Evolutionary conservation across 2,888 invertebrate species (phyloP).

Genomic region (Drosophila anomelani): DNA sequence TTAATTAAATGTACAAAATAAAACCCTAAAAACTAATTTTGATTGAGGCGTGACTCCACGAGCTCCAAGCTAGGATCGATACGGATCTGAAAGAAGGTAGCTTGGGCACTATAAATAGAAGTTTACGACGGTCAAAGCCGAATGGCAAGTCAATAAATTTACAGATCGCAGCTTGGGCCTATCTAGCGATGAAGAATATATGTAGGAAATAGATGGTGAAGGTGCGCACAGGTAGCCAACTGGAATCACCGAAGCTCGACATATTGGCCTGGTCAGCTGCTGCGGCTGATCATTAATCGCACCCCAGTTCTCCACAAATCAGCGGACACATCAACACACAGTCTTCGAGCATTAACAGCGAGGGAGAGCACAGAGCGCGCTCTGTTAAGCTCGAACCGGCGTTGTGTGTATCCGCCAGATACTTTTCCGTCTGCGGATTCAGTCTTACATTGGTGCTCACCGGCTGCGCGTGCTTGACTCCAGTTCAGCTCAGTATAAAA

Average conservation of each 20-base stretch:
- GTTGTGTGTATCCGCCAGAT: slow-evolving; percentile 48
- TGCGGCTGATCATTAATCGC: slow-evolving; percentile 67
- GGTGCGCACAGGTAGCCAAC: slow-evolving; percentile 21
- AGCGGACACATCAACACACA: slow-evolving; percentile 69
- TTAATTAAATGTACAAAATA: slow-evolving; percentile 35
- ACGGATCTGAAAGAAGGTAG: slow-evolving; percentile 17
- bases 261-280: slow-evolving; percentile 55
- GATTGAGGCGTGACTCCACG: slow-evolving; percentile 34
- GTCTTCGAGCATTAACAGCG: slow-evolving; percentile 39
- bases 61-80: slow-evolving; percentile 9
- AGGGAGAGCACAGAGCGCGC: slow-evolving; percentile 9
- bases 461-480: slow-evolving; percentile 56
- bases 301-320: slow-evolving; percentile 62
- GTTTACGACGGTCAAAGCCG: slow-evolving; percentile 41
- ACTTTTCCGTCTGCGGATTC: slow-evolving; percentile 53
- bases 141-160: slow-evolving; percentile 47
- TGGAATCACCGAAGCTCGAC: slow-evolving; percentile 61
- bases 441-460: slow-evolving; percentile 70
- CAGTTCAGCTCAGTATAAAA: neutral
- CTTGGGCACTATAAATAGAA: slow-evolving; percentile 31
- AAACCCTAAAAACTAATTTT: slow-evolving; percentile 19
- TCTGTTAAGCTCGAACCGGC: slow-evolving; percentile 28
- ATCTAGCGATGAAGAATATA: slow-evolving; percentile 10
- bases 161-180: slow-evolving; percentile 33
- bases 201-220: neutral